phyloP scores from a whole-genome alignment of 2,113 vertebrate genomes.

The Heptranchias perlo region DNA sequence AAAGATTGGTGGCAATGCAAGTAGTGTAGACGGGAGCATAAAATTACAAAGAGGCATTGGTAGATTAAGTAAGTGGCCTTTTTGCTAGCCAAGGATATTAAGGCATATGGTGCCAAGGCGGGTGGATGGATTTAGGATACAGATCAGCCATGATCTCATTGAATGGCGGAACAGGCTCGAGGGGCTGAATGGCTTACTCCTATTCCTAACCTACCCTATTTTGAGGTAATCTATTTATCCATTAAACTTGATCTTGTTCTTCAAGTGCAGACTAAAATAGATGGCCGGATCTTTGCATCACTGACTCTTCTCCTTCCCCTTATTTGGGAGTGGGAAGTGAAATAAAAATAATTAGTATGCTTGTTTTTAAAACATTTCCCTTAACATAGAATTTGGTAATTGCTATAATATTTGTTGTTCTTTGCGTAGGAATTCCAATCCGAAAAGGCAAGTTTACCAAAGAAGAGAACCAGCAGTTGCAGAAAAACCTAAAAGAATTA shows the following conservation, averaged over 20 bases:
- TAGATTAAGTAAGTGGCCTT: too few relatives aligned
- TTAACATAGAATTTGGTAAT: background rate
- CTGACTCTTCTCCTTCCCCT: background rate
- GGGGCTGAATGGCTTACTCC: too few relatives aligned
- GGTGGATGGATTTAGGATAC: too few relatives aligned
- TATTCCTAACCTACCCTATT: background rate
- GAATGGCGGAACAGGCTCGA: too few relatives aligned
- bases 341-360: background rate
- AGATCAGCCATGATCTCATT: too few relatives aligned
- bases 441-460: conserved; percentile 59
- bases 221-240: background rate
- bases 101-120: too few relatives aligned
- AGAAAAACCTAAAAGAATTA: conserved; percentile 56
- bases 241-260: background rate
- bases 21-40: too few relatives aligned
- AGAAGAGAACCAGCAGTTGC: conserved; percentile 59
- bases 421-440: conserved; percentile 53
- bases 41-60: too few relatives aligned
- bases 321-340: background rate
- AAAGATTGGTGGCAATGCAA: too few relatives aligned
- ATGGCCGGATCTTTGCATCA: background rate
- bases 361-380: background rate
- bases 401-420: background rate
- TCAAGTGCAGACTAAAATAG: background rate
- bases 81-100: too few relatives aligned